These are phyloP conservation scores for Psephotus haematonotus DNA, from an alignment of 2,113 vertebrate species.

Conservation along the genomic window DNA sequence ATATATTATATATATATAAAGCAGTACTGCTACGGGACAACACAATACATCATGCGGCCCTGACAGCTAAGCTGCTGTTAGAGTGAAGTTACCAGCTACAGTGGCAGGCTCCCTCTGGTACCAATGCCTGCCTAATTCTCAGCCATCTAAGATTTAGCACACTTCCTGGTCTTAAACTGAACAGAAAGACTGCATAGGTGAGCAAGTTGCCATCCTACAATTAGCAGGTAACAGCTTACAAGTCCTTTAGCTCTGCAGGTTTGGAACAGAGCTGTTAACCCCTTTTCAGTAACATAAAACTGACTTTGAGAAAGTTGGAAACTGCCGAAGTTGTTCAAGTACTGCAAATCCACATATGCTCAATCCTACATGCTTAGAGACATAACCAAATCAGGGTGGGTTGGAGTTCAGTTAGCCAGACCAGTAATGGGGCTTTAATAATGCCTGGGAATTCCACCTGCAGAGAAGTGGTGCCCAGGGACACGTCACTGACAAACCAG, in stretches of 20 bases:
- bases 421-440: not conserved
- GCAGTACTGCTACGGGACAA: not conserved
- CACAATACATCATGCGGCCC: accelerated
- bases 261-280: not conserved
- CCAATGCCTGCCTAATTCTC: not conserved
- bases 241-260: not conserved
- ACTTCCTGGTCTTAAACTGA: not conserved
- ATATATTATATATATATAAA: accelerated
- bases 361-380: not conserved
- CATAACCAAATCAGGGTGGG: accelerated
- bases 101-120: not conserved
- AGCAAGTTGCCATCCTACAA: not conserved
- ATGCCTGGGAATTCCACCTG: not conserved
- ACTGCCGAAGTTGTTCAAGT: not conserved
- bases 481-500: not conserved
- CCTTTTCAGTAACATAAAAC: not conserved
- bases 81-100: not conserved
- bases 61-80: not conserved
- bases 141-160: not conserved
- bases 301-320: not conserved
- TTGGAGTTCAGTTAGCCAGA: not conserved
- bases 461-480: not conserved
- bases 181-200: not conserved
- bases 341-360: not conserved
- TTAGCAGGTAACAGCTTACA: not conserved